Conservation (phyloP, 2,797 vertebrate genomes). For the Ara ararauna region DNA sequence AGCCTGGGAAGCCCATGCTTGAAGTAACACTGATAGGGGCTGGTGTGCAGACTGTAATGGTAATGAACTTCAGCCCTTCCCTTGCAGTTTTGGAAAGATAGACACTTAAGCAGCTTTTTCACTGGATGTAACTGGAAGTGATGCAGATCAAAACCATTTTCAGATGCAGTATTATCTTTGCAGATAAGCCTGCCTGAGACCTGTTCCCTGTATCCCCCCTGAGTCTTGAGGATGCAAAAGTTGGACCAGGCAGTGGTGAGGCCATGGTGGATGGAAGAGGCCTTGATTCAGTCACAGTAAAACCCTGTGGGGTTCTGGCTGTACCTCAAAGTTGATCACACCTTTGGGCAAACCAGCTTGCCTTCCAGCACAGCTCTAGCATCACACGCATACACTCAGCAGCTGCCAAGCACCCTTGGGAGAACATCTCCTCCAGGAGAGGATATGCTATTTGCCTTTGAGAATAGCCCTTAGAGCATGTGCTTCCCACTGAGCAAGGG, state of each 20-base stretch:
- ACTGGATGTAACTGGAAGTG: background rate
- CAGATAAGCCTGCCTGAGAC: background rate
- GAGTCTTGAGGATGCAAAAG: background rate
- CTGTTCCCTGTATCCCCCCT: background rate
- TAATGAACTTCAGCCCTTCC: background rate
- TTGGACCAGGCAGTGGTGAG: background rate
- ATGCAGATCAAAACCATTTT: background rate
- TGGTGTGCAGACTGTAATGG: background rate
- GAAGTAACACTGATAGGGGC: background rate
- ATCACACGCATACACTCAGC: fast-evolving
- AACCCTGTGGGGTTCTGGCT: background rate
- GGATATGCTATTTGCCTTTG: background rate
- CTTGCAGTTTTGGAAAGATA: background rate
- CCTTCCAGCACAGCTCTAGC: background rate
- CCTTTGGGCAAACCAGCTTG: background rate
- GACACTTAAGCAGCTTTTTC: background rate
- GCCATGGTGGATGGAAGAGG: background rate
- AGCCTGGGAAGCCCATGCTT: background rate
- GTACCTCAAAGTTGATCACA: background rate
- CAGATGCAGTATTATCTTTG: background rate
- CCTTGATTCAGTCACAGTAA: background rate
- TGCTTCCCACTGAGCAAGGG: background rate
- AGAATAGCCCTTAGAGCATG: background rate
- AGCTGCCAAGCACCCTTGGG: background rate
- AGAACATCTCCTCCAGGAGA: background rate